Evolutionary conservation across 2,888 invertebrate species (phyloP).

Genomic region (Macaria notata): DNA sequence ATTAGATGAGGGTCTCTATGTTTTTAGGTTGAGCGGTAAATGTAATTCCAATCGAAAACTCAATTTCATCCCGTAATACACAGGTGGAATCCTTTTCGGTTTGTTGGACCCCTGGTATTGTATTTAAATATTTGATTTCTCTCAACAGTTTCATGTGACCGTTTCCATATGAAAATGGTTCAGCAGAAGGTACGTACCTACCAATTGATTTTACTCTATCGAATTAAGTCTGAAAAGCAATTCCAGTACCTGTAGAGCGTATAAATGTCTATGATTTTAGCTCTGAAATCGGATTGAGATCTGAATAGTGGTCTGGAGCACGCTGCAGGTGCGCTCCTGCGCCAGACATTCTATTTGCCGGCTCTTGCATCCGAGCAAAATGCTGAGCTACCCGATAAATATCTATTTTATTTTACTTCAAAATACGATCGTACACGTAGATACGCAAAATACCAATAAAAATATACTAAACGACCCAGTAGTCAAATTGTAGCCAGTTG

Average conservation of each 20-base stretch:
- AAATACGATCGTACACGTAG: too few relatives aligned
- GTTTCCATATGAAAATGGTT: too few relatives aligned
- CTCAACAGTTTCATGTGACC: too few relatives aligned
- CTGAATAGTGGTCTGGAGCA: slow-evolving; percentile 7
- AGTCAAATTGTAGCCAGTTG: too few relatives aligned
- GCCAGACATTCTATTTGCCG: slow-evolving; percentile 49
- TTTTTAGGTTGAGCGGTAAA: slow-evolving; percentile 63
- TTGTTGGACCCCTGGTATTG: not conserved
- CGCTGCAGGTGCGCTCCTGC: slow-evolving; percentile 34
- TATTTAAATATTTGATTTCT: slow-evolving; percentile 21
- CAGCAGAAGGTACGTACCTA: too few relatives aligned
- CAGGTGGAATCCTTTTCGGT: slow-evolving; percentile 12
- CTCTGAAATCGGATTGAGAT: slow-evolving; percentile 7
- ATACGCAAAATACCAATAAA: too few relatives aligned
- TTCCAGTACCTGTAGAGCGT: too few relatives aligned
- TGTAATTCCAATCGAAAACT: slow-evolving; percentile 60
- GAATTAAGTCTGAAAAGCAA: too few relatives aligned
- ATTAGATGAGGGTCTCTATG: slow-evolving; percentile 63
- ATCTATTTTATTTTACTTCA: not conserved
- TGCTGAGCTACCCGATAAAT: not conserved
- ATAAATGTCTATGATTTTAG: not conserved
- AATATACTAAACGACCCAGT: too few relatives aligned
- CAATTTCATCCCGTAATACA: slow-evolving; percentile 40
- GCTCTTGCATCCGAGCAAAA: slow-evolving; percentile 37
- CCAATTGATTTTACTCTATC: too few relatives aligned